These are phyloP conservation scores for Botia kubotai DNA, from an alignment of 2,797 vertebrate genomes.

Conservation along the genomic window DNA sequence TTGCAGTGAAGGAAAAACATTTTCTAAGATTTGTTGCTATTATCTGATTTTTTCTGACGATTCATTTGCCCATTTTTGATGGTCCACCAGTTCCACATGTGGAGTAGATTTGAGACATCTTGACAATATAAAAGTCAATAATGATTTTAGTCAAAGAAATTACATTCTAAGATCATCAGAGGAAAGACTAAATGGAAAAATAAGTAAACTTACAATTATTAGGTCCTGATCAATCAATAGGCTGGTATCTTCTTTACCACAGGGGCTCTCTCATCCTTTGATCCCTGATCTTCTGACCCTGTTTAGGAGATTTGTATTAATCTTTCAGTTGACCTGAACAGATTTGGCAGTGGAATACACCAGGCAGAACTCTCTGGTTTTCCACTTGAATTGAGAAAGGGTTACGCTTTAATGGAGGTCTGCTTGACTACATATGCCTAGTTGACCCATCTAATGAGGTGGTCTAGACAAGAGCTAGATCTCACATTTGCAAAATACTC, in stretches of 20 bases:
- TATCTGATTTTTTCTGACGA: constrained; percentile 7
- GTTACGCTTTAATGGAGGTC: constrained; percentile 79
- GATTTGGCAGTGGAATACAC: constrained; percentile 82
- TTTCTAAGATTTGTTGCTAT: constrained; percentile 23
- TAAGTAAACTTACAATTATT: constrained; percentile 70
- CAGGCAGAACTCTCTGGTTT: constrained; percentile 80
- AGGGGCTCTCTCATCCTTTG: constrained; percentile 82
- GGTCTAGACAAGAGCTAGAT: constrained; percentile 29
- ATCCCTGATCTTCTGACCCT: constrained; percentile 94
- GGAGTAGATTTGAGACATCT: background rate
- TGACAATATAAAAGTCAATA: constrained; percentile 19
- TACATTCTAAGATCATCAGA: constrained; percentile 18
- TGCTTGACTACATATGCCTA: constrained; percentile 67
- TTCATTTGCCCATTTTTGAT: constrained; percentile 13
- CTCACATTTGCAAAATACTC: background rate
- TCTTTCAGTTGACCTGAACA: constrained; percentile 89
- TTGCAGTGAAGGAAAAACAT: background rate
- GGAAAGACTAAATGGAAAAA: constrained; percentile 25
- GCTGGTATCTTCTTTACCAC: constrained; percentile 51
- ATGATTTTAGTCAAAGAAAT: background rate
- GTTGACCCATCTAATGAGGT: constrained; percentile 47
- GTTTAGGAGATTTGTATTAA: constrained; percentile 70
- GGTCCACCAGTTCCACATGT: constrained; percentile 23
- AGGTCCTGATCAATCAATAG: constrained; percentile 65
- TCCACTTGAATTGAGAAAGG: constrained; percentile 85